Evolutionary conservation across 1,140 invertebrate genomes (phyloP).

Genomic region (Aricia agestis): DNA sequence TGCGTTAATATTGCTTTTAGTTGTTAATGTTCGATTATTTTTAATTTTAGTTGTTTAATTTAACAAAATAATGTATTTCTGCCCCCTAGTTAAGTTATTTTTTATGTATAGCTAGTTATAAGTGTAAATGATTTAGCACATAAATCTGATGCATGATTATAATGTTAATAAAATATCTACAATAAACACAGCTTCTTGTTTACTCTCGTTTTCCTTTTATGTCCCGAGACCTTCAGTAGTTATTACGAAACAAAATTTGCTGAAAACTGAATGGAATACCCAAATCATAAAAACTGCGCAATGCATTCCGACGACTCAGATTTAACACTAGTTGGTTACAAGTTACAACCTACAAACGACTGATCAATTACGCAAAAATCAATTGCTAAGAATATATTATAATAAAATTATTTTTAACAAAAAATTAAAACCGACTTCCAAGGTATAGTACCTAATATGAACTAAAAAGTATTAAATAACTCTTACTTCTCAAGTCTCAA

Average conservation of each 20-base stretch:
- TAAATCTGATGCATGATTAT: conserved; percentile 76
- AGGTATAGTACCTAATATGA: too few relatives aligned
- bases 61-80: conserved; percentile 74
- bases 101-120: conserved; percentile 76
- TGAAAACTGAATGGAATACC: neutral
- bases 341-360: too few relatives aligned
- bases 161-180: conserved; percentile 76
- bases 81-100: conserved; percentile 75
- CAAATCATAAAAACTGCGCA: too few relatives aligned
- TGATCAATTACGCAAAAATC: too few relatives aligned
- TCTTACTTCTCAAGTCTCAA: too few relatives aligned
- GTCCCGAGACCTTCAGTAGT: neutral
- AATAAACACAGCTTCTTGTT: conserved; percentile 67
- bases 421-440: too few relatives aligned
- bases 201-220: conserved; percentile 29
- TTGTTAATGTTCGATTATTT: conserved; percentile 66
- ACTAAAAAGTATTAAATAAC: too few relatives aligned
- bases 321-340: too few relatives aligned
- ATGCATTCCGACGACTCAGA: too few relatives aligned
- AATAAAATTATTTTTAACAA: too few relatives aligned
- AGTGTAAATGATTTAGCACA: conserved; percentile 75
- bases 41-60: conserved; percentile 71
- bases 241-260: neutral
- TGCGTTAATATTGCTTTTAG: conserved; percentile 66
- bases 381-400: too few relatives aligned